phyloP scores from a whole-genome alignment of 2,113 vertebrate genomes.

The Anarrhichthys ocellatus region DNA sequence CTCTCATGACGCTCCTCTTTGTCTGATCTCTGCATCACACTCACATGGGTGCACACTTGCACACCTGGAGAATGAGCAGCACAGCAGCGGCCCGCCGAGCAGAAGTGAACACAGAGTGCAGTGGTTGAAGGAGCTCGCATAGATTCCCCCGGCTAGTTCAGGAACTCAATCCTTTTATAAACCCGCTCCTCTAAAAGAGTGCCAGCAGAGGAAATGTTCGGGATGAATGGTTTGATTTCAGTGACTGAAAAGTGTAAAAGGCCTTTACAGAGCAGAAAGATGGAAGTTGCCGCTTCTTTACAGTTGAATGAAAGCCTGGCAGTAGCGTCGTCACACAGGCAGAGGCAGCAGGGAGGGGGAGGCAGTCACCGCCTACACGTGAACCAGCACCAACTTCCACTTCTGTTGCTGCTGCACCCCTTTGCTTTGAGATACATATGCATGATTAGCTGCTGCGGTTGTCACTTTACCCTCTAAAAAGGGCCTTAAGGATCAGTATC shows the following conservation, averaged over 20 bases:
- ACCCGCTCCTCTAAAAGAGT: not conserved
- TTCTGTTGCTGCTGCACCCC: not conserved
- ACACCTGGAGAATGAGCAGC: constrained; percentile 9
- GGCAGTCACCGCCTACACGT: not conserved
- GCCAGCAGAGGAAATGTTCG: constrained; percentile 18
- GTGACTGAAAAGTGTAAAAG: not conserved
- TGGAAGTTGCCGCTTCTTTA: constrained; percentile 2
- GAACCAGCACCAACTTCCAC: not conserved
- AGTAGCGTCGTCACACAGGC: not conserved
- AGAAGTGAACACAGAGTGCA: not conserved
- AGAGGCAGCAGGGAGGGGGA: not conserved
- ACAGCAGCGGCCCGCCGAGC: constrained; percentile 5
- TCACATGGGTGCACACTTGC: not conserved
- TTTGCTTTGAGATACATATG: not conserved
- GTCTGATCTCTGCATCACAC: not conserved
- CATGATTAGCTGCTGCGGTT: not conserved
- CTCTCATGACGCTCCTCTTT: not conserved
- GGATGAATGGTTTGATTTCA: constrained; percentile 13
- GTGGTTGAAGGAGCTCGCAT: not conserved
- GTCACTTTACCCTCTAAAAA: constrained; percentile 6
- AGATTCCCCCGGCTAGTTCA: not conserved
- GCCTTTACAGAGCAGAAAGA: constrained; percentile 8
- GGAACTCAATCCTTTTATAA: constrained; percentile 22
- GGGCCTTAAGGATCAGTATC: constrained; percentile 7
- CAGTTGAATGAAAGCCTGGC: constrained; percentile 9